Base-by-base conservation (phyloP, 2,888 invertebrate species). In the Coenonympha arcania region DNA sequence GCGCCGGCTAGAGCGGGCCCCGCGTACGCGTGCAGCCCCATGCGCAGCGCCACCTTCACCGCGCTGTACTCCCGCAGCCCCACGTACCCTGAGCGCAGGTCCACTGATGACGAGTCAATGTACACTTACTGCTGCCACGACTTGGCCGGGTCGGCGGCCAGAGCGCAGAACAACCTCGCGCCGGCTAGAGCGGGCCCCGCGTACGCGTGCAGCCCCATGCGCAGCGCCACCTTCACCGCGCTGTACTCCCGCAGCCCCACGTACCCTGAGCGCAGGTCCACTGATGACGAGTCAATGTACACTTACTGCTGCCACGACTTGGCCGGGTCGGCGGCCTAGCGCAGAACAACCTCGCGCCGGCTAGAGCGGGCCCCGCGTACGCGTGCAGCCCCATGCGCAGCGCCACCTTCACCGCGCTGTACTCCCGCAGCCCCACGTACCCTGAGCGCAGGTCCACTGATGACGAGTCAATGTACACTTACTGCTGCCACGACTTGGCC, bases 201-300 rank as follows among this genome's bases (percentile, higher is more conserved):
- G 79, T 93, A 96, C 0, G 95, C 95, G 74, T 95, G 93, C 41
- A 91, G 79, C 20, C 91, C 87, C 68, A 96, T 89, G 61, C 95
- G 90, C 3, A 89, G 58, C 9, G 90, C 92, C 26, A 93, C 93
- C 1, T 93, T 65, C 24, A 87, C 40, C 1, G 94, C 90, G 66
- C 90, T 88, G 80, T 96, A 98, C 59, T 89, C 88, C 33, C 89
- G 87, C 52, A 96, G 88, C 0, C 98, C 98, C 47, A 94, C 90
- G 78, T 95, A 98, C 2, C 96, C 98, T 6, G 95, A 89, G 30
- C 94, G 92, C 28, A 99, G 88, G 82, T 98, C 97, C 47, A 99
- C 90, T 2, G 94, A 95, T 4, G 97, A 92, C 45, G 99, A 85
- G 73, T n/a, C n/a, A n/a, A n/a, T n/a, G n/a, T n/a, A n/a, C n/a